phyloP scores from a whole-genome alignment of 1,140 invertebrate genomes.

The Globodera ellingtonae region DNA sequence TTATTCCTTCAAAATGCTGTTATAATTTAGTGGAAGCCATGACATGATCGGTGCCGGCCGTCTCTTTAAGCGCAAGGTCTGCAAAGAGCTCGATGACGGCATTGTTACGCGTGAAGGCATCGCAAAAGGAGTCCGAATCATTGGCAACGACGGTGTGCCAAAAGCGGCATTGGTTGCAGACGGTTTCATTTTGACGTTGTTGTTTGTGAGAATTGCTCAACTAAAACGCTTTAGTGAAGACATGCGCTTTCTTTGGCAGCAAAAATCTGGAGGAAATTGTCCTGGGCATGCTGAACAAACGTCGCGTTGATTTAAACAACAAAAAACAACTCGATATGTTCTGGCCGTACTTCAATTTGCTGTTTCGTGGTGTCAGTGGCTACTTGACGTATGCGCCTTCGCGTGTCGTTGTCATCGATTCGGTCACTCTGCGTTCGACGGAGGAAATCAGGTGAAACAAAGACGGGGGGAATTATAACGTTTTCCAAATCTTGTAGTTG shows the following conservation, averaged over 20 bases:
- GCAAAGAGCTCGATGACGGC: constrained; percentile 25
- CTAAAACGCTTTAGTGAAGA: constrained; percentile 25
- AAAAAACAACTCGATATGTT: background rate
- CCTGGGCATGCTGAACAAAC: constrained; percentile 14
- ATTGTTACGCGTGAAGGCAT: constrained; percentile 27
- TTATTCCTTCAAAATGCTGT: background rate
- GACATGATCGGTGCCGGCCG: constrained; percentile 26
- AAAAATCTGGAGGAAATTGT: constrained; percentile 19
- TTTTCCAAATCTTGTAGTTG: background rate
- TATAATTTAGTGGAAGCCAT: constrained; percentile 28
- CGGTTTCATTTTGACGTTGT: constrained; percentile 9
- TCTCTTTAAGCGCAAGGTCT: constrained; percentile 20
- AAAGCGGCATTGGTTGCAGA: constrained; percentile 33
- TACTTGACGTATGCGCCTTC: constrained; percentile 36
- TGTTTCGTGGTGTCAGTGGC: constrained; percentile 33
- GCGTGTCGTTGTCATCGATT: constrained; percentile 30
- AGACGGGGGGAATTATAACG: background rate
- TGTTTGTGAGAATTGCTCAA: background rate
- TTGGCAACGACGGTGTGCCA: constrained; percentile 28
- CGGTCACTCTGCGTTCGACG: constrained; percentile 22
- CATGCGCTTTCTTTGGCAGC: constrained; percentile 26
- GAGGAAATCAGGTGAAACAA: constrained; percentile 10
- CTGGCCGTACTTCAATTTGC: background rate
- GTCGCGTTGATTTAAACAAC: constrained; percentile 1
- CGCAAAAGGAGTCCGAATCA: constrained; percentile 37